phyloP scores from a whole-genome alignment of 2,888 invertebrate species.

The Branchipolynoe longqiensis region DNA sequence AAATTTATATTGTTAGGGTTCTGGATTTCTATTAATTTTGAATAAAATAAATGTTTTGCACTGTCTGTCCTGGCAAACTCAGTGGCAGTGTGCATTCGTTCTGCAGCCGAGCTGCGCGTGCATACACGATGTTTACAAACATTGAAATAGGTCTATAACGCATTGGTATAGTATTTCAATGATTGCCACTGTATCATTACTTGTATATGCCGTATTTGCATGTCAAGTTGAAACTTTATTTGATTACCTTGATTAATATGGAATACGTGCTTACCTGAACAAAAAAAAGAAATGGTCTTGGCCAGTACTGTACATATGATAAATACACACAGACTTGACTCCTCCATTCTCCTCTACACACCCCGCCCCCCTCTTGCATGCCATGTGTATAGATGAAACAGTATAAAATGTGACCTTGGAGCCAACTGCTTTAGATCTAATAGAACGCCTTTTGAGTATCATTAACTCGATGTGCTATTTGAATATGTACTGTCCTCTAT shows the following conservation, averaged over 20 bases:
- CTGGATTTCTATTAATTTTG: too few relatives aligned
- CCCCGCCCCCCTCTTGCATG: constrained; percentile 1
- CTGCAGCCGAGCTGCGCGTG: too few relatives aligned
- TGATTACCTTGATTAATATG: constrained; percentile 6
- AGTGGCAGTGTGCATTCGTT: too few relatives aligned
- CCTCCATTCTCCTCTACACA: neutral
- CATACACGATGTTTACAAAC: too few relatives aligned
- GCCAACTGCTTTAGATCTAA: neutral
- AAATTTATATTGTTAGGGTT: too few relatives aligned
- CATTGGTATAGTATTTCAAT: neutral
- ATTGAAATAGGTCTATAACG: too few relatives aligned
- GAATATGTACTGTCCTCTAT: constrained; percentile 32
- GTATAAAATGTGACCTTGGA: constrained; percentile 15
- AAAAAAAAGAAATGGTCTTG: neutral
- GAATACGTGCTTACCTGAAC: constrained; percentile 7
- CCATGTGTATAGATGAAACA: neutral
- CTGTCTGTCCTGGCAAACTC: too few relatives aligned
- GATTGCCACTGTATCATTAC: constrained; percentile 40
- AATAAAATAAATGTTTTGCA: too few relatives aligned
- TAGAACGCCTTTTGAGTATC: constrained; percentile 28
- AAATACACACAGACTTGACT: constrained; percentile 4
- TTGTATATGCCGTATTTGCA: constrained; percentile 40
- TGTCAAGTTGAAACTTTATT: constrained; percentile 4
- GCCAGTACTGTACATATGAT: constrained; percentile 2
- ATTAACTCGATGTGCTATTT: constrained; percentile 49